Evolutionary conservation across 2,797 vertebrate species (phyloP), one percentile per base, ranked within the genome.

Genomic region (Tapera naevia): DNA sequence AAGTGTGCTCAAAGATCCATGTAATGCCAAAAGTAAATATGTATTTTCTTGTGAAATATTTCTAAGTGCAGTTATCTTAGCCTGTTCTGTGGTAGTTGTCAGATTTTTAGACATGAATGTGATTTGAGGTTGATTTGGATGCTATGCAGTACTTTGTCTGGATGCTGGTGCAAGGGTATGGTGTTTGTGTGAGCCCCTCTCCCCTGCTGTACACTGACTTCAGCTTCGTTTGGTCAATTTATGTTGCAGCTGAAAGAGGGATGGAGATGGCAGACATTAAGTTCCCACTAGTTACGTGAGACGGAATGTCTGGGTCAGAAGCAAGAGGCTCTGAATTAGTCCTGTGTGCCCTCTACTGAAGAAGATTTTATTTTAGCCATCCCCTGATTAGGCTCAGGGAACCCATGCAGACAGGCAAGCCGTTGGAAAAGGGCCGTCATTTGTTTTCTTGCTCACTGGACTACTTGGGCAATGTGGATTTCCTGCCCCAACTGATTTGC

Each of bases 161-260:
- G 33, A 30, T 2, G 3, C 33, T 78, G 27, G 43, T 39, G 48
- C 30, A 2, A 0, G 7, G 23, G 6, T 0, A 0, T 17, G 28
- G 30, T 43, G 35, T 51, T 73, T 61, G 6, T 30, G n/a, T 56
- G 67, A 76, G 56, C 33, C 39, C 32, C 13, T 70, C 39, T 81
- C 0, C 0, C 62, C 64, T 89, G 23, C 64, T 71, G 16, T 37
- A 35, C 30, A 1, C 35, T 93, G 66, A 43, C 50, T 88, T 87
- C 48, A 45, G 24, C 51, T 81, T 75, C 35, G 46, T 76, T 69
- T 54, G 67, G 28, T 48, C 46, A 19, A 2, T 93, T 87, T 60
- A 57, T 64, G 17, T 57, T 87, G 41, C n/a, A 67, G 54, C 11
- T 64, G 57, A 18, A 62, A 56, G 53, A 80, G 33, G 43, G 57